Conservation (phyloP, 2,113 vertebrate species). For the Platycercus adscitus region DNA sequence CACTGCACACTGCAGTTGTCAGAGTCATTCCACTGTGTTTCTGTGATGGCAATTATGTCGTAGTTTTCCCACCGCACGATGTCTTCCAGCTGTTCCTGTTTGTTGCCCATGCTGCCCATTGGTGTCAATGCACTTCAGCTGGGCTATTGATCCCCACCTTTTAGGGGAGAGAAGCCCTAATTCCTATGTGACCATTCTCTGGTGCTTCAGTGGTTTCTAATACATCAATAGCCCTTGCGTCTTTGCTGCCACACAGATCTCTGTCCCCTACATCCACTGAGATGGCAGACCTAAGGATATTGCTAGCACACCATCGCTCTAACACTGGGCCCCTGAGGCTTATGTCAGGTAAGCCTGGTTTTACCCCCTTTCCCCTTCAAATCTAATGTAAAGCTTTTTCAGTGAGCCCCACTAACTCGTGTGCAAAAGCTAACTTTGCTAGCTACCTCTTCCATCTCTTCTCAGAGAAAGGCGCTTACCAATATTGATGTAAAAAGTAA, state of each 20-base stretch:
- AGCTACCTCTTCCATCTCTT: background rate
- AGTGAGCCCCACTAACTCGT: background rate
- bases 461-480: slow-evolving; percentile 26
- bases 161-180: background rate
- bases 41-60: background rate
- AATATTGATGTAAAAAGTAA: background rate
- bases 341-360: background rate
- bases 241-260: background rate
- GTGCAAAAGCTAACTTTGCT: background rate
- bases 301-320: no score
- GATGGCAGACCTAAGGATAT: background rate
- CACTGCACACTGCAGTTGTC: background rate
- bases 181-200: background rate
- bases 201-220: background rate
- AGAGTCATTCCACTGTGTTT: background rate
- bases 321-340: background rate
- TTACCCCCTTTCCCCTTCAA: no score
- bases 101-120: background rate
- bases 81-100: background rate
- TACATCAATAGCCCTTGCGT: background rate
- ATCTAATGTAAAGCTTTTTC: background rate
- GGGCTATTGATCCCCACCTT: background rate
- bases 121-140: background rate
- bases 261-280: background rate
- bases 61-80: background rate